Base-by-base conservation (phyloP, 1,140 invertebrate genomes). In the Nasonia vitripennis region DNA sequence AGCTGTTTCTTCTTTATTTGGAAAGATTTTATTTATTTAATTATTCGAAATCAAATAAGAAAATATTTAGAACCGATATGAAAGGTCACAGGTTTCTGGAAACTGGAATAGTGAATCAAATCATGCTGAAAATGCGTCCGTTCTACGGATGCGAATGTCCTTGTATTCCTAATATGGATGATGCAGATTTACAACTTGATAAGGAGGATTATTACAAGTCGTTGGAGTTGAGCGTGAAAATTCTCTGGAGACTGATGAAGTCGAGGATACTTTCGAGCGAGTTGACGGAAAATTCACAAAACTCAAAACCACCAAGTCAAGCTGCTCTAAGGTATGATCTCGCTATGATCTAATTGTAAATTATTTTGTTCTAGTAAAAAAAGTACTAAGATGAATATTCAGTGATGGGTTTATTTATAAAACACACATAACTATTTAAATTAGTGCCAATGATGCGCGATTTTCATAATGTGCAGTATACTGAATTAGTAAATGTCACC, bases 81-180 rank as follows among this genome's bases (percentile, higher is more conserved):
- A 73, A 78, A 92, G 91, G 90, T 87, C 62, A 86, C n/a, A 91
- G 77, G 83, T 89, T 92, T 87, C 14, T 92, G 10, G 75, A 88
- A 67, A 88, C 83, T 71, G 88, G 89, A 51, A 83, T 91, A 37
- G 79, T 91, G 14, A 87, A 90, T 78, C 27, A 78, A 37, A 75
- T 92, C 17, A 45, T 92, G 3, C 67, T 79, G 10, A 89, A 89
- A 87, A 86, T 92, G 81, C 85, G 89, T 77, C 81, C 89, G 20
- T 68, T 78, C 14, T 88, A 88, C 67, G 87, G 78, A 2, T 86
- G 74, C 20, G 48, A 86, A 75, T n/a, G 73, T 51, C 11, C 14
- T 5, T 86, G 81, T 34, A 74, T n/a, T 11, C 83, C 73, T 14
- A 86, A 88, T 20, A 79, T 80, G 0, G 81, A 88, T 4, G 20